Base-by-base conservation (phyloP, 2,888 invertebrate species). In the Phytoseiulus persimilis region DNA sequence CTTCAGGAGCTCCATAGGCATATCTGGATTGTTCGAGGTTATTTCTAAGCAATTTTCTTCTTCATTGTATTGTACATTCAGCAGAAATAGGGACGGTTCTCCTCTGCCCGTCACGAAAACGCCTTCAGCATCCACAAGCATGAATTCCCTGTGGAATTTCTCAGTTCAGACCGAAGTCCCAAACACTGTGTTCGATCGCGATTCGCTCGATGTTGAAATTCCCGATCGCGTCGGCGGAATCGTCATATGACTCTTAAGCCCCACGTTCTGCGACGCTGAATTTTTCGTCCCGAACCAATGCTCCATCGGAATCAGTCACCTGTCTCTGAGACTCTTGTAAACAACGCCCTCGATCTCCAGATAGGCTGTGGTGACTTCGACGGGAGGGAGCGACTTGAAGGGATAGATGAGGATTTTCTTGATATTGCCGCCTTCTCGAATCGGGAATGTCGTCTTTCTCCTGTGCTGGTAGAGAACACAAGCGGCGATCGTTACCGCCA, bases 381-480 rank as follows among this genome's bases (percentile, higher is more conserved):
- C 90, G 6, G 90, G 90, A 9, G 90, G 83, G 1, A 90, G 31
- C 32, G 90, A 90, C 83, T 90, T 90, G n/a, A 90, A 45, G 11
- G 90, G 90, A 83, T 90, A 90, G 18, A 90, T 89, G 0, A 90
- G 46, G 31, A 90, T 45, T 83, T 89, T 90, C 14, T 39, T 33
- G 11, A 90, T 83, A 45, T 87, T 33, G 0, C 90, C 90, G n/a
- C 83, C 90, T 83, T 83, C 65, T 28, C 18, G 23, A 2, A 65
- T 6, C 5, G 65, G 65, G 2, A 2, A 6, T 65, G 5, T 28
- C 65, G 23, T 65, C 18, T 28, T 65, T 23, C 28, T 3, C 18
- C 18, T 14, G 18, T 3, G 1, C 28, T 65, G 65, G 18, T 65
- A 65, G 65, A 65, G 65, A 1, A 65, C 2, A 2, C 14, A 28